Percentiles rank a stretch among this genome's conserved stretches.
phyloP scores from a whole-genome alignment of 2,113 vertebrate genomes.

The Bos javanicus region DNA sequence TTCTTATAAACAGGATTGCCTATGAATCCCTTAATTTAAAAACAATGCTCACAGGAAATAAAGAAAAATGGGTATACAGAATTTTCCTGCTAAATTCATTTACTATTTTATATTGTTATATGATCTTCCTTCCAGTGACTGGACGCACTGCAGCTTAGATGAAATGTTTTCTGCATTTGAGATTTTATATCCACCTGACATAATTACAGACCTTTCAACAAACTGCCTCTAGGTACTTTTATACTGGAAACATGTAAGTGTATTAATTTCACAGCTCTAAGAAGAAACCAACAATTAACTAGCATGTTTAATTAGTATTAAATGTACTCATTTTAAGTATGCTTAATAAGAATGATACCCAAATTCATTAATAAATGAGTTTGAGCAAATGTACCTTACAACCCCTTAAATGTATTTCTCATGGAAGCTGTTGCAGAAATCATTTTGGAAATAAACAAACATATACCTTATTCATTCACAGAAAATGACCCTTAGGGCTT shows the following conservation, averaged over 20 bases:
- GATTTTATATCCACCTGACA: neutral
- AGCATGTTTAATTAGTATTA: neutral
- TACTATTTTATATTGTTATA: constrained; percentile 50
- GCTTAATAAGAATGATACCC: neutral
- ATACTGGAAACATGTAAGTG: neutral
- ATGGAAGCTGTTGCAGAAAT: neutral
- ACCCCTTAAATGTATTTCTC: neutral
- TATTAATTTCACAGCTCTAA: neutral
- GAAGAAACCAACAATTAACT: neutral
- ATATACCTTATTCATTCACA: constrained; percentile 21
- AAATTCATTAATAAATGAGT: neutral
- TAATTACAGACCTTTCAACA: neutral
- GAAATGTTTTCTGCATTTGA: neutral
- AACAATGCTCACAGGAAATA: neutral
- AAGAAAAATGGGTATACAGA: neutral
- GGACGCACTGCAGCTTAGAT: neutral
- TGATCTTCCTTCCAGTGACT: neutral
- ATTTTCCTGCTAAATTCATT: constrained; percentile 47
- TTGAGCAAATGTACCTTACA: neutral
- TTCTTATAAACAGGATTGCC: neutral
- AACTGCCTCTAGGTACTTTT: neutral
- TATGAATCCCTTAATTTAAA: neutral
- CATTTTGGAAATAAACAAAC: neutral
- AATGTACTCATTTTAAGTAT: neutral
- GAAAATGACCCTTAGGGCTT: constrained; percentile 47